These are phyloP conservation scores for Drosophila seguyi DNA, from an alignment of 1,140 invertebrate genomes.

Conservation along the genomic window DNA sequence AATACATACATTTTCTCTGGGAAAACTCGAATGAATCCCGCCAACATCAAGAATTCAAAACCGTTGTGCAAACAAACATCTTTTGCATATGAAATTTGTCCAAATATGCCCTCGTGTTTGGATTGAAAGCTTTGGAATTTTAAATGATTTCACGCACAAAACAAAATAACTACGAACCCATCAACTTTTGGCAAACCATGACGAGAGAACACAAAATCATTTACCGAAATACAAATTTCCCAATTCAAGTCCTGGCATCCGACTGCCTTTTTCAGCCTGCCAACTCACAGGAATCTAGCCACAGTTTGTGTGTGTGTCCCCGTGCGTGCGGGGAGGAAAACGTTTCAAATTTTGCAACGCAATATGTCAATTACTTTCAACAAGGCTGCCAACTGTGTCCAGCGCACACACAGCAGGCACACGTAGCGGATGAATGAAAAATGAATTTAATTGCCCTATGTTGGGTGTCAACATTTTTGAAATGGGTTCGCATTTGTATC, in stretches of 20 bases:
- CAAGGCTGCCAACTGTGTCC: slow-evolving; percentile 75
- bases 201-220: not conserved
- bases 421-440: slow-evolving; percentile 72
- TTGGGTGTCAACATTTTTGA: slow-evolving; percentile 82
- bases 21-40: not conserved
- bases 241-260: no score
- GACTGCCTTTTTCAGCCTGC: slow-evolving; percentile 14
- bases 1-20: not conserved
- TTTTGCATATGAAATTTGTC: not conserved
- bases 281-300: slow-evolving; percentile 3
- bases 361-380: slow-evolving; percentile 80
- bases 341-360: slow-evolving; percentile 76
- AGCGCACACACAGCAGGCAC: no score
- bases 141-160: slow-evolving; percentile 1
- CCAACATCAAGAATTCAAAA: not conserved
- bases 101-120: not conserved
- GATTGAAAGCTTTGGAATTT: slow-evolving; percentile 3
- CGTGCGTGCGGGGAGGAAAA: no score
- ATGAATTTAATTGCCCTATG: slow-evolving; percentile 84
- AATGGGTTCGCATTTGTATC: slow-evolving; percentile 72
- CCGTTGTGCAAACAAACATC: not conserved
- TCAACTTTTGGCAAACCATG: slow-evolving; percentile 7
- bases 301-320: not conserved
- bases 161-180: slow-evolving; percentile 2
- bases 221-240: slow-evolving; percentile 25